phyloP scores from a whole-genome alignment of 2,113 vertebrate genomes.

The Sylvilagus bachmani region DNA sequence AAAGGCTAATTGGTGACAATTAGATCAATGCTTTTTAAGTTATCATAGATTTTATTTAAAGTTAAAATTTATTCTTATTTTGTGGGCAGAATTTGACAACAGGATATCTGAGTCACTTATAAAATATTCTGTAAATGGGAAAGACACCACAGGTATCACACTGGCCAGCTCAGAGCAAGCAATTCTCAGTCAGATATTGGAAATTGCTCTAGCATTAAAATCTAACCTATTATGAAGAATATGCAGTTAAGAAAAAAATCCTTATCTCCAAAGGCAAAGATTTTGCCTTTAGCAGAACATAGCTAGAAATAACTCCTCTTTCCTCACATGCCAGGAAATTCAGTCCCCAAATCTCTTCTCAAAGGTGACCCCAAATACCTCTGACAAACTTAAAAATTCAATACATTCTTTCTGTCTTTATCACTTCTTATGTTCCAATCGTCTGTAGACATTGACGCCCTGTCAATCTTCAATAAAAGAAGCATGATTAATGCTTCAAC shows the following conservation, averaged over 20 bases:
- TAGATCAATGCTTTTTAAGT: not conserved
- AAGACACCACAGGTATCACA: constrained; percentile 45
- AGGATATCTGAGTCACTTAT: not conserved
- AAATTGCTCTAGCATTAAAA: constrained; percentile 55
- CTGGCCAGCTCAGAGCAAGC: not conserved
- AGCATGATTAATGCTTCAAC: not conserved
- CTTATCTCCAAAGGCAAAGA: constrained; percentile 64
- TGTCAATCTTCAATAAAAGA: not conserved
- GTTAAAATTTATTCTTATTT: constrained; percentile 26
- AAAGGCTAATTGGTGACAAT: not conserved
- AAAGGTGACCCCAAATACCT: constrained; percentile 7
- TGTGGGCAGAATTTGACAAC: not conserved
- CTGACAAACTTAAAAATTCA: not conserved
- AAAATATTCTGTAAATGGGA: constrained; percentile 12
- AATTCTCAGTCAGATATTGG: not conserved
- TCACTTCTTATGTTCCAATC: not conserved
- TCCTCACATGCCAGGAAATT: not conserved
- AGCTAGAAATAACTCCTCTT: constrained; percentile 10
- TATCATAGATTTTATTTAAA: not conserved
- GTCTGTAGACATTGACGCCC: not conserved
- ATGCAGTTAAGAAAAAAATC: not conserved
- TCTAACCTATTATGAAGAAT: constrained; percentile 9
- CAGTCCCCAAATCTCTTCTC: not conserved
- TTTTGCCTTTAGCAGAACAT: constrained; percentile 16
- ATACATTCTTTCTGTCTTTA: not conserved